Base-by-base conservation (phyloP, 1,140 invertebrate genomes). In the Rhizoglyphus robini region DNA sequence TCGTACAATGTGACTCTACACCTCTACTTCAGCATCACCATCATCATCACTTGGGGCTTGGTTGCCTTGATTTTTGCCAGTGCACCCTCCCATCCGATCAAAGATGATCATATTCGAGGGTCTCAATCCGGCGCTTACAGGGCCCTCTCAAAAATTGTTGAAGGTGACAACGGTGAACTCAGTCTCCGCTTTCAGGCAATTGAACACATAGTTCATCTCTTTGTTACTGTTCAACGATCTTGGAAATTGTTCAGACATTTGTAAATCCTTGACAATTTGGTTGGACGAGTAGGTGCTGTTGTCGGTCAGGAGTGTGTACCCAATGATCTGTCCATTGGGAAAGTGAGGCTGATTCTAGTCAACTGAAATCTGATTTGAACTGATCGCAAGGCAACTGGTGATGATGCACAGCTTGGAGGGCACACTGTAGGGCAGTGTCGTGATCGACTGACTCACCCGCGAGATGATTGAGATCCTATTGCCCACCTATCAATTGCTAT, bases 261-360 rank as follows among this genome's bases (percentile, higher is more conserved):
- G 34, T 4, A 66, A 13, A 36, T 60, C 34, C 29, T 61, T 66
- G 5, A 62, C 65, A 64, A 48, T 36, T 13, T 25, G 27, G 25
- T 18, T 20, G 11, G n/a, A 18, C 15, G 3, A 79, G 5, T 77
- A n/a, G n/a, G n/a, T n/a, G n/a, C n/a, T 77, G 46, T 78, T 75
- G 68, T 83, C 81, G 47, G 79, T 78, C 25, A 87, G 79, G 49
- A 91, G 76, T 58, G 86, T 83, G 78, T 91, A 93, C 48, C 87
- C 88, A 49, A 90, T 81, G 68, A 95, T 79, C 65, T 86, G 88
- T 62, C 88, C 90, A 75, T 92, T 92, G 27, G 86, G 84, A 72
- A 88, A 90, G 13, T 82, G 80, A 15, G 90, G 90, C 4, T 88
- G 84, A 74, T 85, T 82, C 90, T 90, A 95, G 68, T 84, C 86